A percentile compares a stretch with the other conserved stretches of the same genome.
Conservation (phyloP, 2,888 invertebrate genomes). For the Sarcophaga variegata region DNA sequence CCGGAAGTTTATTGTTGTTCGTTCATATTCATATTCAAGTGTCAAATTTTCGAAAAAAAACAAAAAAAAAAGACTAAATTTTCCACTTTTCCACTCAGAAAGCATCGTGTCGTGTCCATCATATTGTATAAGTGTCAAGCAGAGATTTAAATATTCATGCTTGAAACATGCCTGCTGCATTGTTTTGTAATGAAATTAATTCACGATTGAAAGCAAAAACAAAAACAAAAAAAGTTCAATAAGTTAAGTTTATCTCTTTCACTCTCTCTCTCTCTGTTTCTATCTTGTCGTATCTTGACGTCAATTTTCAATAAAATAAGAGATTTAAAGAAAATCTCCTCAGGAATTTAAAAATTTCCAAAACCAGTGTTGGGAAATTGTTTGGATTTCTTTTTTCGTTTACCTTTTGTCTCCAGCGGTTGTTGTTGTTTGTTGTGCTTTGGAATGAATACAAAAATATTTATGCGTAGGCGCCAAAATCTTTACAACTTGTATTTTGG, state of each 20-base stretch:
- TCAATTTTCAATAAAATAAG: conserved; percentile 21
- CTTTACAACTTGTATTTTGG: conserved; percentile 70
- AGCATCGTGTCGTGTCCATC: conserved; percentile 57
- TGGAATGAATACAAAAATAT: conserved; percentile 11
- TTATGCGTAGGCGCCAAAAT: conserved; percentile 73
- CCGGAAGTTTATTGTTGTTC: conserved; percentile 64
- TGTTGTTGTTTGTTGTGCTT: neutral
- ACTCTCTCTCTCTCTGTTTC: too few species aligned
- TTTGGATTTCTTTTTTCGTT: conserved; percentile 3
- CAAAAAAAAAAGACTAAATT: neutral
- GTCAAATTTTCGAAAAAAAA: conserved; percentile 1
- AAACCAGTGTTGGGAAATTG: conserved; percentile 32
- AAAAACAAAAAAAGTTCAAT: neutral
- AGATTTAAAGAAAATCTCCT: conserved; percentile 67
- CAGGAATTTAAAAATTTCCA: conserved; percentile 60
- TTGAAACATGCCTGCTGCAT: neutral
- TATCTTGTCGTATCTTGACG: too few species aligned
- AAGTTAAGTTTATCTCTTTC: too few species aligned
- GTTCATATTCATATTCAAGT: conserved; percentile 6
- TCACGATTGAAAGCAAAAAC: conserved; percentile 60
- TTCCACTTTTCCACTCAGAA: conserved; percentile 24
- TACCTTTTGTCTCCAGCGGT: neutral
- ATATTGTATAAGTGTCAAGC: conserved; percentile 29
- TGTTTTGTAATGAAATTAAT: conserved; percentile 36
- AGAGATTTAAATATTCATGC: conserved; percentile 23